These are phyloP conservation scores for Etheostoma nigrum DNA, from an alignment of 2,797 vertebrate species.

Conservation along the genomic window DNA sequence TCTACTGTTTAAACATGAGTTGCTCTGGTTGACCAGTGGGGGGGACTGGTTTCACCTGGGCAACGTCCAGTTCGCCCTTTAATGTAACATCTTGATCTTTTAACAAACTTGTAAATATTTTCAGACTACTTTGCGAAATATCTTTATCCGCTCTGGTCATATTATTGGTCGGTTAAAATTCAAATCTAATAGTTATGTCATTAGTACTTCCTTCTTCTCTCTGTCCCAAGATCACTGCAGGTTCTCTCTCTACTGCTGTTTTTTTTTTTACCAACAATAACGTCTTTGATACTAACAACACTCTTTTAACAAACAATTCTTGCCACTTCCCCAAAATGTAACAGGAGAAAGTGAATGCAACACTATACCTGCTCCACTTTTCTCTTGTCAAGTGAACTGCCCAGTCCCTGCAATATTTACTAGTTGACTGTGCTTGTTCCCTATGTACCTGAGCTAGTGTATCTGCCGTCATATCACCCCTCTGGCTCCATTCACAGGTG, in stretches of 20 bases:
- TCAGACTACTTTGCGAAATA: constrained; percentile 40
- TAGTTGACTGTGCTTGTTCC: constrained; percentile 42
- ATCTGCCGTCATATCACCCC: constrained; percentile 33
- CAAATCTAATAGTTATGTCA: constrained; percentile 1
- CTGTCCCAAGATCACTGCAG: constrained; percentile 35
- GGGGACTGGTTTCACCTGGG: constrained; percentile 63
- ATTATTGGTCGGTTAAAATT: constrained; percentile 17
- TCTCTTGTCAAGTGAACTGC: constrained; percentile 28
- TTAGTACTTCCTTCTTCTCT: not conserved
- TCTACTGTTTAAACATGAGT: constrained; percentile 35
- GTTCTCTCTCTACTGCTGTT: constrained; percentile 23
- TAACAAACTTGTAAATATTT: constrained; percentile 78
- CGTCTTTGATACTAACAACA: constrained; percentile 65
- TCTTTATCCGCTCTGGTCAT: constrained; percentile 40
- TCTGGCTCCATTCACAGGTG: constrained; percentile 44
- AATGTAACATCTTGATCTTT: constrained; percentile 34
- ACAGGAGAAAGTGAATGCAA: constrained; percentile 75
- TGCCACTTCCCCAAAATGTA: constrained; percentile 39
- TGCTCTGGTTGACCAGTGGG: constrained; percentile 55
- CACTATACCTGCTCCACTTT: constrained; percentile 45
- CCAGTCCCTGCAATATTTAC: constrained; percentile 78
- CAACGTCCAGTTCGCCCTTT: constrained; percentile 57
- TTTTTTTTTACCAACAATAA: constrained; percentile 64
- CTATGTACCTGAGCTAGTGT: constrained; percentile 46
- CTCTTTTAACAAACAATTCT: constrained; percentile 32